These are phyloP conservation scores for Bombus breviceps DNA, from an alignment of 1,140 invertebrate genomes.

Conservation along the genomic window DNA sequence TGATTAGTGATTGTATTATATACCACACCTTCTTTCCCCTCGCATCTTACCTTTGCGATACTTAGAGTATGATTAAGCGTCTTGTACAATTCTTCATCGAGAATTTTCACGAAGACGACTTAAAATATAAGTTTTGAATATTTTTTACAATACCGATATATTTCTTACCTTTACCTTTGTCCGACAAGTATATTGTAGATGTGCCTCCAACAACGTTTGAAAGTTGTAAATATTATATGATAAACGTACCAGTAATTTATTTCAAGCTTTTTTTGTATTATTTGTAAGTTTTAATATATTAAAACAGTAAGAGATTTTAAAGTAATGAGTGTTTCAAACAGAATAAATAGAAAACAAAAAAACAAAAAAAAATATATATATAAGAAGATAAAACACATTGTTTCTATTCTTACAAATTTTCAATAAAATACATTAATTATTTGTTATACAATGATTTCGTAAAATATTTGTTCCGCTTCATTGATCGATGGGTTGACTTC, in stretches of 20 bases:
- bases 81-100: constrained; percentile 74
- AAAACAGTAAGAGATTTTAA: constrained; percentile 28
- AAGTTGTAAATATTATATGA: constrained; percentile 44
- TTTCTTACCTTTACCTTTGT: constrained; percentile 58
- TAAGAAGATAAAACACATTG: neutral
- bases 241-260: constrained; percentile 36
- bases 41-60: constrained; percentile 60
- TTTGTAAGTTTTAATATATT: constrained; percentile 49
- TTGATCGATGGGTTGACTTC: neutral
- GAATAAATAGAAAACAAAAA: neutral
- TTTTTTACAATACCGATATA: constrained; percentile 75
- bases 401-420: constrained; percentile 8
- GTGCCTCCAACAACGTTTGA: constrained; percentile 9
- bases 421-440: neutral
- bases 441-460: neutral
- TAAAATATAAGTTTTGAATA: constrained; percentile 80
- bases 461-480: neutral
- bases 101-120: constrained; percentile 73
- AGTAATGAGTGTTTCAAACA: constrained; percentile 34
- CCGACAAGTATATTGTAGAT: constrained; percentile 30
- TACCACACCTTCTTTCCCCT: constrained; percentile 51
- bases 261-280: constrained; percentile 43
- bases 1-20: constrained; percentile 70
- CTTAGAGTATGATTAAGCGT: constrained; percentile 70
- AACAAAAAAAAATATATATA: neutral